Conservation (phyloP, 2,797 vertebrate genomes). For the Danio aesculapii region DNA sequence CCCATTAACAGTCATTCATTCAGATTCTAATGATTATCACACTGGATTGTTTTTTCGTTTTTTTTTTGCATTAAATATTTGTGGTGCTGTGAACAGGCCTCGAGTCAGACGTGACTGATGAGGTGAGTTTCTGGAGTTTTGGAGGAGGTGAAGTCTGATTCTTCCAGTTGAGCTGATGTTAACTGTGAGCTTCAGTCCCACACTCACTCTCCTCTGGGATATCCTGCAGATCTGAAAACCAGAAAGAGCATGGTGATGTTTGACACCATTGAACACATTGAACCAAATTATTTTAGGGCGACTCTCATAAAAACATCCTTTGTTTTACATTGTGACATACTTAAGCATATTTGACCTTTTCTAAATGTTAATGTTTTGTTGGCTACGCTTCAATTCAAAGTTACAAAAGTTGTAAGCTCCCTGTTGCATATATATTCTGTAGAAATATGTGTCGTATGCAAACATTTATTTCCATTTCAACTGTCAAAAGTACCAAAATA, state of each 20-base stretch:
- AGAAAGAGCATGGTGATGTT: too few species aligned
- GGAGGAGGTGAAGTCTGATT: background rate
- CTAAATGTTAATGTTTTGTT: too few species aligned
- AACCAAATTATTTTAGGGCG: too few species aligned
- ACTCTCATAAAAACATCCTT: too few species aligned
- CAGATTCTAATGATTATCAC: background rate
- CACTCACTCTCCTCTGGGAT: slow-evolving; percentile 92
- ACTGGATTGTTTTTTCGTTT: background rate
- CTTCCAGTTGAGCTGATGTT: slow-evolving; percentile 42
- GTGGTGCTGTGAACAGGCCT: background rate
- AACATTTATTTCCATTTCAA: too few species aligned
- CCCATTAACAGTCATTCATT: background rate
- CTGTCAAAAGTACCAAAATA: too few species aligned
- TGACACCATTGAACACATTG: too few species aligned
- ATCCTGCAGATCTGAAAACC: slow-evolving; percentile 88
- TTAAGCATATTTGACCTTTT: background rate
- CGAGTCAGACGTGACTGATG: background rate
- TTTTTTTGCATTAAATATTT: background rate
- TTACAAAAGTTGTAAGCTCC: too few species aligned
- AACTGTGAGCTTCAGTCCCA: slow-evolving; percentile 73
- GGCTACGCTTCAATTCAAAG: background rate
- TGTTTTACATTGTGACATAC: background rate
- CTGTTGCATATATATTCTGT: too few species aligned
- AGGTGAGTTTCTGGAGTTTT: background rate
- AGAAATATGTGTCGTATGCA: too few species aligned